Evolutionary conservation across 2,797 vertebrate genomes (phyloP).

Genomic region (Oryzias dopingdopingensis): DNA sequence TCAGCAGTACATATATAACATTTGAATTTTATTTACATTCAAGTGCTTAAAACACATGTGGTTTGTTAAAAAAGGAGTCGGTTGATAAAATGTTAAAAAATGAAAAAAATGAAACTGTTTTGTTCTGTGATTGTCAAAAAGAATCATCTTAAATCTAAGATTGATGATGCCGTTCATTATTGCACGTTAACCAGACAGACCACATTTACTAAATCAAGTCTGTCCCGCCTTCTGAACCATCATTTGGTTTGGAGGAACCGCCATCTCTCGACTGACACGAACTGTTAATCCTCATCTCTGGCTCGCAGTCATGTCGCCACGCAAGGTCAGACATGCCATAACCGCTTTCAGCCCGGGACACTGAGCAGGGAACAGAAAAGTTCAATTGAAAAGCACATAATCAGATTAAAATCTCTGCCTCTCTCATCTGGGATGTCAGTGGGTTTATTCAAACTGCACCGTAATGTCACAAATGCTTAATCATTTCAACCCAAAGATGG

Average conservation of each 20-base stretch:
- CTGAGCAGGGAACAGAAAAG: constrained; percentile 15
- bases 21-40: no score
- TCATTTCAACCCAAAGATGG: background rate
- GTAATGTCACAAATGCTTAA: constrained; percentile 7
- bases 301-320: constrained; percentile 50
- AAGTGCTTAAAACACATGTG: no score
- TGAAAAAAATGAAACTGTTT: no score
- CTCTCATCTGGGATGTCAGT: constrained; percentile 10
- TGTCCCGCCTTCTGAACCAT: constrained; percentile 29
- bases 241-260: constrained; percentile 41
- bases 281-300: constrained; percentile 61
- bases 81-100: no score
- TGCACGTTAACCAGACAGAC: no score
- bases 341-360: constrained; percentile 13
- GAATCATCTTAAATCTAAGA: no score
- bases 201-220: background rate
- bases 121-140: no score
- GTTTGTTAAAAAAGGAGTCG: no score
- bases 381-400: constrained; percentile 36
- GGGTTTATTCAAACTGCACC: constrained; percentile 10
- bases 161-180: no score
- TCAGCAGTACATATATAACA: no score
- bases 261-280: constrained; percentile 36
- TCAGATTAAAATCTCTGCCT: constrained; percentile 22
- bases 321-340: constrained; percentile 42